A percentile compares a stretch with the other conserved stretches of the same genome.
These are phyloP conservation scores for Botrylloides violaceus DNA, from an alignment of 23 tunicate genomes.

Conservation along the genomic window DNA sequence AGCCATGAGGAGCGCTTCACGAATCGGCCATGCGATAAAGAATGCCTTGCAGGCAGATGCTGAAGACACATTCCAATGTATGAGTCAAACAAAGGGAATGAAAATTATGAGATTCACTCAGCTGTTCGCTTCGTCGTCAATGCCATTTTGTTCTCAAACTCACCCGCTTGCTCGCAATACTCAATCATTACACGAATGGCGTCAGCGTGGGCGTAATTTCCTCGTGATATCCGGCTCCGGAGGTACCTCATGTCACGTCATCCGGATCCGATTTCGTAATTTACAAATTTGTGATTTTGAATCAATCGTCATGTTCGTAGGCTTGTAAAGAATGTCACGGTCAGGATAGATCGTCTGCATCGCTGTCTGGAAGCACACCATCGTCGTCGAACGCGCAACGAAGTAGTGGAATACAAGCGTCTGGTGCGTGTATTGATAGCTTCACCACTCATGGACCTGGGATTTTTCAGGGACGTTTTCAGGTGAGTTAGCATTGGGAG, in stretches of 20 bases:
- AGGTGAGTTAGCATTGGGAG: too few relatives aligned
- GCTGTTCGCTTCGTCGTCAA: neutral
- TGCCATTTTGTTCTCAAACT: neutral
- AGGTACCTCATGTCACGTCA: too few relatives aligned
- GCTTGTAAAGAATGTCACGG: constrained; percentile 21
- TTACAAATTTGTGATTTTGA: too few relatives aligned
- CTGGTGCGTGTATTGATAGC: constrained; percentile 86
- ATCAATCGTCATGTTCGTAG: too few relatives aligned
- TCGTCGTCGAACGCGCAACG: constrained; percentile 6
- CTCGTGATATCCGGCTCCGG: too few relatives aligned
- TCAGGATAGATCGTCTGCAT: neutral
- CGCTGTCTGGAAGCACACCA: constrained; percentile 18
- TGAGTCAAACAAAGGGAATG: neutral
- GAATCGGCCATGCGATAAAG: neutral
- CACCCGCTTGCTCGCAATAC: too few relatives aligned
- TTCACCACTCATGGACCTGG: constrained; percentile 97
- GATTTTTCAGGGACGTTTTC: constrained; percentile 97
- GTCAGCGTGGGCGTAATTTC: too few relatives aligned
- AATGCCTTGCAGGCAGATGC: neutral
- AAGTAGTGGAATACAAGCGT: neutral
- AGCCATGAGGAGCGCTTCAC: too few relatives aligned
- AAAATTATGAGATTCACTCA: too few relatives aligned
- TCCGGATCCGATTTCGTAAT: too few relatives aligned
- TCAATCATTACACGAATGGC: too few relatives aligned
- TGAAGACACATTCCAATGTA: neutral